Evolutionary conservation across 2,888 invertebrate genomes (phyloP).

Genomic region (Glyphotaelius pellucidus): DNA sequence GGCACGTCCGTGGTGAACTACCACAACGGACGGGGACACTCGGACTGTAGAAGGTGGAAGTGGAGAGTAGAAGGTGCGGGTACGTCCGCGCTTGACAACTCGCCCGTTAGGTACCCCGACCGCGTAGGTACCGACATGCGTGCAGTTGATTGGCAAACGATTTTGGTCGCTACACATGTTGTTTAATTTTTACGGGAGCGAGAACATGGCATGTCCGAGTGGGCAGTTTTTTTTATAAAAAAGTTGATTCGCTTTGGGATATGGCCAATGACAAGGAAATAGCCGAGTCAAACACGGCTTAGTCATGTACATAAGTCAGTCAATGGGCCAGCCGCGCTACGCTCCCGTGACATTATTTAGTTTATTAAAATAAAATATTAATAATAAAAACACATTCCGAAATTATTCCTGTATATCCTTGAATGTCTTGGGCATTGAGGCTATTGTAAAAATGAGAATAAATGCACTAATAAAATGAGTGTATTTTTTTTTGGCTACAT

Average conservation of each 20-base stretch:
- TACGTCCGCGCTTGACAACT: background rate
- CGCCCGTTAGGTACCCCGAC: background rate
- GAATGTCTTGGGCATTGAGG: background rate
- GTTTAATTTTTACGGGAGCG: conserved; percentile 51
- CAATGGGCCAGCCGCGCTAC: background rate
- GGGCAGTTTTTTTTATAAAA: conserved; percentile 34
- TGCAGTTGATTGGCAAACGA: conserved; percentile 50
- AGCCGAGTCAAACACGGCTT: conserved; percentile 10
- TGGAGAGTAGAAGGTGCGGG: background rate
- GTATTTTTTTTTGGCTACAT: too few relatives aligned
- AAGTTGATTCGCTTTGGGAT: conserved; percentile 45
- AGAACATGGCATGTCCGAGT: conserved; percentile 44
- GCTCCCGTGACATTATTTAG: background rate
- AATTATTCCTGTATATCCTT: background rate
- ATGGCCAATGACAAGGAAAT: conserved; percentile 24
- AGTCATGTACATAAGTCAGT: conserved; percentile 3
- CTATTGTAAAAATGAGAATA: background rate
- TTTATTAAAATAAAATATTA: background rate
- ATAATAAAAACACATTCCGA: background rate
- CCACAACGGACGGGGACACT: background rate
- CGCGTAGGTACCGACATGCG: conserved; percentile 27
- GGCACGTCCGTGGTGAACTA: background rate
- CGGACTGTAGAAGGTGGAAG: background rate
- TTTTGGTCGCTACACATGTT: conserved; percentile 47
- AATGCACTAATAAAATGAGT: background rate